Conservation (phyloP, 2,888 invertebrate species). For the Zaprionus obscuricornis region DNA sequence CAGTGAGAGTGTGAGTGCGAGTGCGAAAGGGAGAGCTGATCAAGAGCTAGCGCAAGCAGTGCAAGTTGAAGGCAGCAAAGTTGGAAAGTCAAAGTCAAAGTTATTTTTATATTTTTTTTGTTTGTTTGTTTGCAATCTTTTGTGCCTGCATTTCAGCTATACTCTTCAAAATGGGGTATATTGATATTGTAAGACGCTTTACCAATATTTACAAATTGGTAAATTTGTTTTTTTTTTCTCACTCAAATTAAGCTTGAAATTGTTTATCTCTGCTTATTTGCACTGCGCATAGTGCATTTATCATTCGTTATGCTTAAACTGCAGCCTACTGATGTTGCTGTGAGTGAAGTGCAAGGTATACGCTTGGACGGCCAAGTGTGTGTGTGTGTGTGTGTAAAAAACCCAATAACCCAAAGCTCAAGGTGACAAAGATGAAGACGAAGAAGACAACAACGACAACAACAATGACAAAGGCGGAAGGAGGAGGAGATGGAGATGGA, state of each 20-base stretch:
- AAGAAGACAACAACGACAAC: conserved; percentile 17
- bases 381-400: conserved; percentile 30
- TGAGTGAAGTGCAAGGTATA: conserved; percentile 57
- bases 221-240: too few relatives aligned
- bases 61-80: conserved; percentile 46
- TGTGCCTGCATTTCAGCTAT: conserved; percentile 1
- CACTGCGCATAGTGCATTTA: conserved; percentile 21
- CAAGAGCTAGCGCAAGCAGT: too few relatives aligned
- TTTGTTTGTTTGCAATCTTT: conserved; percentile 52
- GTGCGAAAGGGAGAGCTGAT: background rate
- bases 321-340: conserved; percentile 16
- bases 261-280: background rate
- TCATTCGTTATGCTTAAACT: conserved; percentile 4
- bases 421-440: conserved; percentile 73
- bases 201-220: too few relatives aligned
- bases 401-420: conserved; percentile 76
- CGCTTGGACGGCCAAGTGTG: conserved; percentile 55
- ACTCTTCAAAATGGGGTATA: conserved; percentile 11
- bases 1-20: background rate
- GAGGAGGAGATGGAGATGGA: conserved; percentile 13
- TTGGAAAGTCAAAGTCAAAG: conserved; percentile 73
- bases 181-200: too few relatives aligned
- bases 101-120: conserved; percentile 47
- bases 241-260: too few relatives aligned
- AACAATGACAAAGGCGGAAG: background rate